A percentile compares a stretch with the other conserved stretches of the same genome.
Evolutionary conservation across 1,140 invertebrate species (phyloP).

Genomic region (Nasonia longicornis): DNA sequence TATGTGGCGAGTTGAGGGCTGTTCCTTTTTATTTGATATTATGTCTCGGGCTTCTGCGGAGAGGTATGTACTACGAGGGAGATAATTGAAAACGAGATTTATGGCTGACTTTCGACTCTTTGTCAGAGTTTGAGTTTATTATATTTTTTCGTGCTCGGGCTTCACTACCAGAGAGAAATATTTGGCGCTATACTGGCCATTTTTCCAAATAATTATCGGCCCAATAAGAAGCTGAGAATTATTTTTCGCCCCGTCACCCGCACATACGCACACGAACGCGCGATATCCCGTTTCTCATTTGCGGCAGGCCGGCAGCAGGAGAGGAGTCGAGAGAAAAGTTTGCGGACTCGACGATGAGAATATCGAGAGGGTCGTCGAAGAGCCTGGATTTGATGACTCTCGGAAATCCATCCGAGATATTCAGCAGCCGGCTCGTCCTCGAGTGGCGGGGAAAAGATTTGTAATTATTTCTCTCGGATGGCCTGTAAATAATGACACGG

Average conservation of each 20-base stretch:
- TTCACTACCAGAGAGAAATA: no score
- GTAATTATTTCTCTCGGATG: slow-evolving; percentile 43
- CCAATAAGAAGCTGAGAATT: slow-evolving; percentile 6
- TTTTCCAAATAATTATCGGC: no score
- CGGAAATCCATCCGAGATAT: slow-evolving; percentile 39
- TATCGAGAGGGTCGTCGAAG: slow-evolving; percentile 27
- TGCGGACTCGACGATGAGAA: slow-evolving; percentile 19
- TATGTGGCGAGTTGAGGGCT: not conserved
- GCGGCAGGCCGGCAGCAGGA: not conserved
- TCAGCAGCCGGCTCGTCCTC: not conserved
- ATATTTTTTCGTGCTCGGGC: not conserved
- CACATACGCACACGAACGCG: not conserved
- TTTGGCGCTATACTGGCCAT: no score
- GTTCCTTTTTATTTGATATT: slow-evolving; percentile 32
- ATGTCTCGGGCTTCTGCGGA: slow-evolving; percentile 1
- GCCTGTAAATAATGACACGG: slow-evolving; percentile 45
- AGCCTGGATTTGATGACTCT: slow-evolving; percentile 46
- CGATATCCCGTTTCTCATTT: slow-evolving; percentile 37
- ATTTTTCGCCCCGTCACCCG: slow-evolving; percentile 32
- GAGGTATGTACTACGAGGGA: not conserved
- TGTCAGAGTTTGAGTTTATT: slow-evolving; percentile 17
- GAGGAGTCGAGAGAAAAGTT: slow-evolving; percentile 9
- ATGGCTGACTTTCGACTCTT: slow-evolving; percentile 14
- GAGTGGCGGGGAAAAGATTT: slow-evolving; percentile 21
- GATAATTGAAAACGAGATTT: slow-evolving; percentile 43